Percentiles rank a stretch among this genome's conserved stretches.
Conservation (phyloP, 1,140 invertebrate genomes). For the Archegozetes longisetosus region DNA sequence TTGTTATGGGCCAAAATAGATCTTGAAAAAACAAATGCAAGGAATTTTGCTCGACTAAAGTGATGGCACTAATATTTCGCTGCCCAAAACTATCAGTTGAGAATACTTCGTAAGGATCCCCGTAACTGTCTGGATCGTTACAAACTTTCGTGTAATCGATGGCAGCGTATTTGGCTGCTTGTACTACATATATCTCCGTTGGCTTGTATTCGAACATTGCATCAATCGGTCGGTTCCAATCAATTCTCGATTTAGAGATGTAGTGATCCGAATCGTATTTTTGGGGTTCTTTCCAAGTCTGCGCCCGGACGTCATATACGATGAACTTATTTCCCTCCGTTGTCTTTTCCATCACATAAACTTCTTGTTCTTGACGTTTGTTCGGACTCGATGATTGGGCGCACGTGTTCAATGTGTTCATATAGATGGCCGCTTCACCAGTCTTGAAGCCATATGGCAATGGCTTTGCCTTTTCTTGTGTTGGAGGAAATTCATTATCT, state of each 20-base stretch:
- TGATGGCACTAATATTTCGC: neutral
- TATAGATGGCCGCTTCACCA: neutral
- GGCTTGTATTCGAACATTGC: neutral
- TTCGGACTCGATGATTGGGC: too few relatives aligned
- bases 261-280: neutral
- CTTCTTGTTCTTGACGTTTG: neutral
- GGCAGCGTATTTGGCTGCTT: neutral
- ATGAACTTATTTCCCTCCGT: neutral
- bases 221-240: neutral
- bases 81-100: neutral
- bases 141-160: neutral
- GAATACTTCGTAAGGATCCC: neutral
- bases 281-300: neutral
- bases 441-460: neutral
- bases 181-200: neutral
- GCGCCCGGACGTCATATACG: neutral
- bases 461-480: neutral
- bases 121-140: neutral
- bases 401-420: neutral
- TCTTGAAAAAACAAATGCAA: neutral
- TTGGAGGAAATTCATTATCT: neutral
- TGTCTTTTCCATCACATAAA: neutral
- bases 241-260: neutral
- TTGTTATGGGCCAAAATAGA: neutral
- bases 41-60: neutral